Evolutionary conservation across 64 coral and sea anemone genomes (phyloP).

Genomic region (Stichodactyla mertensii): DNA sequence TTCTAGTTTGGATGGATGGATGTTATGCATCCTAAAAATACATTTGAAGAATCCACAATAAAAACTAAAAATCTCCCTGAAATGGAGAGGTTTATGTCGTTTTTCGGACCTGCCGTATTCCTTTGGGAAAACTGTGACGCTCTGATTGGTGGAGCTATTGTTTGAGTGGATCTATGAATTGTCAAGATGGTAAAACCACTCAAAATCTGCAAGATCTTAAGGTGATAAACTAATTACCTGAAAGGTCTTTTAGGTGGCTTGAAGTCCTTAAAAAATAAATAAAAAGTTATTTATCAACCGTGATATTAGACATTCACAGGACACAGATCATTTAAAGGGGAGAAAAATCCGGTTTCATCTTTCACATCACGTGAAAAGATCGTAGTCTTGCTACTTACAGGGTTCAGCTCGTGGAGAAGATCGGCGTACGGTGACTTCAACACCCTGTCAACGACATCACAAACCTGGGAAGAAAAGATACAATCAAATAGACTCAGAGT

Average conservation of each 20-base stretch:
- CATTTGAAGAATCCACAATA: no score
- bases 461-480: conserved; percentile 48
- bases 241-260: conserved; percentile 91
- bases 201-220: no score
- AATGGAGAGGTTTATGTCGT: no score
- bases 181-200: no score
- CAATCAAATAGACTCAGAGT: no score
- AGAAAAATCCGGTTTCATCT: neutral
- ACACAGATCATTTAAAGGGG: neutral
- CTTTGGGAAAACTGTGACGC: no score
- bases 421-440: conserved; percentile 77
- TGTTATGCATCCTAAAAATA: no score
- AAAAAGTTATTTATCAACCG: neutral
- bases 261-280: conserved; percentile 56
- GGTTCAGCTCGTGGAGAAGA: conserved; percentile 81
- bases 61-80: no score
- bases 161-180: no score
- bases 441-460: conserved; percentile 89
- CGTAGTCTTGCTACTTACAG: conserved; percentile 47
- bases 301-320: neutral
- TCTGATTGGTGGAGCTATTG: no score
- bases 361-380: neutral
- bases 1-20: no score
- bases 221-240: conserved; percentile 26
- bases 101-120: no score